phyloP scores from a whole-genome alignment of 1,140 invertebrate species.

The Cataglyphis hispanica region DNA sequence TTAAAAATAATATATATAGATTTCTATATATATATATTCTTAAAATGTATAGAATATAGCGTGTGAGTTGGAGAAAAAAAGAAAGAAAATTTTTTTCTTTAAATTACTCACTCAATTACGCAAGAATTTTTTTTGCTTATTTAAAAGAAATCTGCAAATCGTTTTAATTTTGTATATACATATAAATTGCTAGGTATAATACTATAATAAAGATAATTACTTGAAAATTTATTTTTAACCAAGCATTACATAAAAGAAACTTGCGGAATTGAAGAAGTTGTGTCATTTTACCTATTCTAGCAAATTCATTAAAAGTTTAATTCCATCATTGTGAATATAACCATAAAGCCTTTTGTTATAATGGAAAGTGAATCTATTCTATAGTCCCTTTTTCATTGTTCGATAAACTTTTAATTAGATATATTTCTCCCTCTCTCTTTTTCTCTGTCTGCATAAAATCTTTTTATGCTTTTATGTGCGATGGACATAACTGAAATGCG shows the following conservation, averaged over 20 bases:
- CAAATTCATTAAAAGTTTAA: conserved; percentile 76
- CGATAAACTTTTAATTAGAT: conserved; percentile 73
- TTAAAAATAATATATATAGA: too few species aligned
- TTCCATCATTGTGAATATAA: conserved; percentile 39
- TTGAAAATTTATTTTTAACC: conserved; percentile 3
- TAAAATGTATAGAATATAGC: background rate
- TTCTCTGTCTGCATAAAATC: background rate
- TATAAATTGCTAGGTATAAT: background rate
- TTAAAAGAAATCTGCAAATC: background rate
- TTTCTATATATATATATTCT: background rate
- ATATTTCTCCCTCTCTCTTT: conserved; percentile 12
- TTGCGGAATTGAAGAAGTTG: conserved; percentile 38
- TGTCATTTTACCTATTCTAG: background rate
- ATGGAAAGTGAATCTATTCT: conserved; percentile 57
- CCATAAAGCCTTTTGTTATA: conserved; percentile 50
- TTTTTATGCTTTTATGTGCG: background rate
- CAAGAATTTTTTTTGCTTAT: background rate
- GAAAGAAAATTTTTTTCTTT: background rate
- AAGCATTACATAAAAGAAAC: background rate
- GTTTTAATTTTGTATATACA: background rate
- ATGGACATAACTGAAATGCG: background rate
- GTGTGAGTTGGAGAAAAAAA: background rate
- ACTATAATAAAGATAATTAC: conserved; percentile 10
- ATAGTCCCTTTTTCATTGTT: conserved; percentile 39
- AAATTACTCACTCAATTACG: background rate